These are phyloP conservation scores for Microctonus aethiopoides DNA, from an alignment of 2,888 invertebrate species.

Conservation along the genomic window DNA sequence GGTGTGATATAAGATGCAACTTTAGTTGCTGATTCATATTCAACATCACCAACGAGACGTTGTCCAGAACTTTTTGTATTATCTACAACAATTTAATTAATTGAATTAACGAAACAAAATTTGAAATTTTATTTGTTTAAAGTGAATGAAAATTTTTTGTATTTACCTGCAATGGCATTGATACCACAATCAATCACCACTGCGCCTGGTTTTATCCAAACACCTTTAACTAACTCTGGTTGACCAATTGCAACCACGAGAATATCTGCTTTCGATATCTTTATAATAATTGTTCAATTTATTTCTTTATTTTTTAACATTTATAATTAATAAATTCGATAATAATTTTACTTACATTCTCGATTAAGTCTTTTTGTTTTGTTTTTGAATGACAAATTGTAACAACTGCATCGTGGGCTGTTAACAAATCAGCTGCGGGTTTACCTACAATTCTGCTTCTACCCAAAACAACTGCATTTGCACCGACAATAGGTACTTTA, in stretches of 20 bases:
- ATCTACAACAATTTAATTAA: constrained; percentile 69
- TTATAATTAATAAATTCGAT: not conserved
- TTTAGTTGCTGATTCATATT: constrained; percentile 80
- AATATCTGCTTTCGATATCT: constrained; percentile 88
- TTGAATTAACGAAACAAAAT: not conserved
- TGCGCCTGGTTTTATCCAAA: constrained; percentile 98
- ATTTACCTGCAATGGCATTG: constrained; percentile 85
- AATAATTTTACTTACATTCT: constrained; percentile 69
- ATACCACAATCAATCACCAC: constrained; percentile 99
- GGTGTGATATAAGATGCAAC: constrained; percentile 93
- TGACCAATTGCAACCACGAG: constrained; percentile 96
- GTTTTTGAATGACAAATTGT: constrained; percentile 98
- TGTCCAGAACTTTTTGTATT: constrained; percentile 81
- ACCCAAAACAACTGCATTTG: constrained; percentile 92
- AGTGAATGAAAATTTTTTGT: not conserved
- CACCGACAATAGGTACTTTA: constrained; percentile 82
- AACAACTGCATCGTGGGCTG: constrained; percentile 97
- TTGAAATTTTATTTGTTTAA: not conserved
- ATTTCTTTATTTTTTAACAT: not conserved
- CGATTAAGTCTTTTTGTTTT: constrained; percentile 80
- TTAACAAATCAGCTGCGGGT: constrained; percentile 91
- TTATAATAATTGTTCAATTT: constrained; percentile 1
- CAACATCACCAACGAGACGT: constrained; percentile 95
- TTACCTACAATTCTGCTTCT: constrained; percentile 98
- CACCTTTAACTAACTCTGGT: constrained; percentile 89